Conservation (phyloP, 1,140 invertebrate species). For the Drosophila pruinosa region DNA sequence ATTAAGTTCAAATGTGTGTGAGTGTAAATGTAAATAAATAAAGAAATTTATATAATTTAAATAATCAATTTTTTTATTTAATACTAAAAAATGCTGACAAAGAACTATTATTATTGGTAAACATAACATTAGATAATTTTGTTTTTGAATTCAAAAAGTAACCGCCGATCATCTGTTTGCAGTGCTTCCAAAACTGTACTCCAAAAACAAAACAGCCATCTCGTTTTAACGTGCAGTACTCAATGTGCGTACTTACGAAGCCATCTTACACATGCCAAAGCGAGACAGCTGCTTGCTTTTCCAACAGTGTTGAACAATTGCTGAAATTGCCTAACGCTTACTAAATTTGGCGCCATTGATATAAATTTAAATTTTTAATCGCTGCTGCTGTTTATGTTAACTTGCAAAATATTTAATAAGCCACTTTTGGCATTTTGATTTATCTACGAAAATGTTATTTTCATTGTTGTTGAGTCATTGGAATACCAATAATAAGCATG, state of each 20-base stretch:
- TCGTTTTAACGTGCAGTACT: background rate
- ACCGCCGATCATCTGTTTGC: background rate
- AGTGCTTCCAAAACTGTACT: constrained; percentile 36
- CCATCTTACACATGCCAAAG: background rate
- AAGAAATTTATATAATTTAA: constrained; percentile 20
- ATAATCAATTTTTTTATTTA: background rate
- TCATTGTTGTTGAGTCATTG: background rate
- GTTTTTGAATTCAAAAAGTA: background rate
- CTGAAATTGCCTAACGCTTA: background rate
- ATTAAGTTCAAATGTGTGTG: constrained; percentile 45
- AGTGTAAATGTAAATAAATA: constrained; percentile 56
- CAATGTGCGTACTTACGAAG: fast-evolving
- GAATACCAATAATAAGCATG: background rate
- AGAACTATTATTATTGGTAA: too few relatives aligned
- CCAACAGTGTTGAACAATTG: constrained; percentile 14
- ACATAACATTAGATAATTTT: too few relatives aligned
- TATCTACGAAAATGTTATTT: background rate
- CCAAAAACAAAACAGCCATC: background rate
- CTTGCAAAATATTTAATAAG: background rate
- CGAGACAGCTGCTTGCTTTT: background rate
- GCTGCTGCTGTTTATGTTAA: background rate
- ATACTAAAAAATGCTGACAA: background rate
- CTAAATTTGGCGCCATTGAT: background rate
- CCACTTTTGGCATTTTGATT: background rate
- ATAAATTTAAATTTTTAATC: background rate